Evolutionary conservation across 1,140 invertebrate genomes (phyloP).

Genomic region (Coelopa frigida): DNA sequence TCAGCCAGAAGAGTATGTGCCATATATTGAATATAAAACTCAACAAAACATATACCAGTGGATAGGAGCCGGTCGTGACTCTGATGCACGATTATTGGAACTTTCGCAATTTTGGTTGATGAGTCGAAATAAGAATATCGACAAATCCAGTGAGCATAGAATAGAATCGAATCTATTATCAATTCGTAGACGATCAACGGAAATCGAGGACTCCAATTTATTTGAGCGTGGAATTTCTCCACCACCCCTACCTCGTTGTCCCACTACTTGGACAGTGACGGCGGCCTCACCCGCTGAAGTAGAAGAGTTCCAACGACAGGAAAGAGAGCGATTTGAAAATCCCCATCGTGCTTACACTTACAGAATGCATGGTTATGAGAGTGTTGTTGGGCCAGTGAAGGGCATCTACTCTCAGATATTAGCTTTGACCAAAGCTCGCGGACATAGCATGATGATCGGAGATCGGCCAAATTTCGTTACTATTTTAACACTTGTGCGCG

Average conservation of each 20-base stretch:
- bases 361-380: slow-evolving; percentile 74
- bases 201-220: slow-evolving; percentile 7
- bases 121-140: slow-evolving; percentile 49
- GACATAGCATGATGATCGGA: slow-evolving; percentile 73
- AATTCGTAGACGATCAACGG: background rate
- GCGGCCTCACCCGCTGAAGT: slow-evolving; percentile 72
- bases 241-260: slow-evolving; percentile 57
- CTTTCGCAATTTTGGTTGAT: slow-evolving; percentile 72
- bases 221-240: slow-evolving; percentile 5
- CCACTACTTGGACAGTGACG: slow-evolving; percentile 72
- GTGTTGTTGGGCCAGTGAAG: slow-evolving; percentile 83
- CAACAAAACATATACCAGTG: slow-evolving; percentile 72
- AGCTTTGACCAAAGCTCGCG: slow-evolving; percentile 55
- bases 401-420: slow-evolving; percentile 65
- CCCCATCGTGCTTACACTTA: slow-evolving; percentile 84
- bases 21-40: slow-evolving; percentile 85
- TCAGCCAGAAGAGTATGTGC: slow-evolving; percentile 82
- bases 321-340: slow-evolving; percentile 65
- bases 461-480: slow-evolving; percentile 87
- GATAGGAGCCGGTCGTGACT: slow-evolving; percentile 91
- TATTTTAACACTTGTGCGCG: slow-evolving; percentile 81
- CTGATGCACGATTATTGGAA: slow-evolving; percentile 67
- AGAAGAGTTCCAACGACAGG: slow-evolving; percentile 63
- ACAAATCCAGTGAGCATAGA: background rate
- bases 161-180: background rate